Percentiles rank a stretch among this genome's conserved stretches.
Conservation (phyloP, 2,113 vertebrate species). For the Psephotus haematonotus region DNA sequence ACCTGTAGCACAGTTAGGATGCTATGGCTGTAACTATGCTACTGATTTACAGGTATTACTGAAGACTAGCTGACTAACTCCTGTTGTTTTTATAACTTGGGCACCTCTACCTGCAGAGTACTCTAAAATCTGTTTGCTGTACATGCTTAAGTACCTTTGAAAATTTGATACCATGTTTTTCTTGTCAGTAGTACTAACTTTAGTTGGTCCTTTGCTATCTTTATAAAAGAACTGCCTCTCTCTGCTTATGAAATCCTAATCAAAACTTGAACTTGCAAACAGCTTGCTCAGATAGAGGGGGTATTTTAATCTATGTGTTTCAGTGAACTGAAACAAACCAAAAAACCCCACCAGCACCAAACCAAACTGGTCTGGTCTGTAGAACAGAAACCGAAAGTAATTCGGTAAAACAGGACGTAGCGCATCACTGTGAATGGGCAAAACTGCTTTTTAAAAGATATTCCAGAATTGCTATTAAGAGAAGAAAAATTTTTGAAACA, state of each 20-base stretch:
- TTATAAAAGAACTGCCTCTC: background rate
- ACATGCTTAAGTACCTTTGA: background rate
- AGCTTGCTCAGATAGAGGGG: background rate
- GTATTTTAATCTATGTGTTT: background rate
- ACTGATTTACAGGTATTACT: background rate
- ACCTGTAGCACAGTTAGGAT: background rate
- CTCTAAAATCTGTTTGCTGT: background rate
- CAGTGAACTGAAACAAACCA: background rate
- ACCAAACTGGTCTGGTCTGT: background rate
- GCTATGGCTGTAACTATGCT: background rate
- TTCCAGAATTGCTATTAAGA: background rate
- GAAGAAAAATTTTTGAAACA: background rate
- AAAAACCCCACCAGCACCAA: background rate
- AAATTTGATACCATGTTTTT: background rate
- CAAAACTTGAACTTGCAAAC: background rate
- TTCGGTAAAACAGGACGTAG: background rate
- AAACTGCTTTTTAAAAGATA: background rate
- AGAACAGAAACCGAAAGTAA: slow-evolving; percentile 48
- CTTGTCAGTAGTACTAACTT: background rate
- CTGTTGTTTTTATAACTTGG: background rate
- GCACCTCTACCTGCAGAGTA: background rate
- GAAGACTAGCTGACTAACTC: background rate
- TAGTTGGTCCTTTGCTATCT: background rate
- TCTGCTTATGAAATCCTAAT: background rate
- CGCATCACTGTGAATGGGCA: background rate